Evolutionary conservation across 2,113 vertebrate species (phyloP).

Genomic region (Porphyrio hochstetteri): DNA sequence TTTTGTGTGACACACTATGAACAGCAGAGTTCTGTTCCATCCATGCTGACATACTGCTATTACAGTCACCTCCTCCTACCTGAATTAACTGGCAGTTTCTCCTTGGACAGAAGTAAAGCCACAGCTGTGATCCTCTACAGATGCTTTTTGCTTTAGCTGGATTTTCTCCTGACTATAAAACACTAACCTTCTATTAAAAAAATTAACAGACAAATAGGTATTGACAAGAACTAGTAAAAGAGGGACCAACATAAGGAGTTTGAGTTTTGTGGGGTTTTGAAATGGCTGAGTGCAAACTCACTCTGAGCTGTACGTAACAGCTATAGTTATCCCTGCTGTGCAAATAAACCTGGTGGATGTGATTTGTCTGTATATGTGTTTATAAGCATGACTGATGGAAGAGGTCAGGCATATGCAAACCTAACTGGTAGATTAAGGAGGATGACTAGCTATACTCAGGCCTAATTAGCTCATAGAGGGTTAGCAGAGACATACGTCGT

Average conservation of each 20-base stretch:
- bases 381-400: background rate
- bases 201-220: background rate
- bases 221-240: background rate
- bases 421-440: background rate
- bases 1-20: background rate
- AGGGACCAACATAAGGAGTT: background rate
- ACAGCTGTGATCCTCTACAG: background rate
- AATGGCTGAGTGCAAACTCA: background rate
- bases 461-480: background rate
- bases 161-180: background rate
- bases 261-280: background rate
- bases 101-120: background rate
- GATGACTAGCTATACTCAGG: background rate
- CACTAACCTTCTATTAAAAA: background rate
- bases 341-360: background rate
- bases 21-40: slow-evolving; percentile 18
- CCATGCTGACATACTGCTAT: background rate
- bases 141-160: background rate
- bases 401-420: background rate
- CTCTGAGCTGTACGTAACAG: background rate
- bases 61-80: background rate
- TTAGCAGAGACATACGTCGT: background rate
- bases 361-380: background rate
- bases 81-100: background rate
- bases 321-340: background rate